phyloP scores from a whole-genome alignment of 2,888 invertebrate species.

The Diarsia brunnea region DNA sequence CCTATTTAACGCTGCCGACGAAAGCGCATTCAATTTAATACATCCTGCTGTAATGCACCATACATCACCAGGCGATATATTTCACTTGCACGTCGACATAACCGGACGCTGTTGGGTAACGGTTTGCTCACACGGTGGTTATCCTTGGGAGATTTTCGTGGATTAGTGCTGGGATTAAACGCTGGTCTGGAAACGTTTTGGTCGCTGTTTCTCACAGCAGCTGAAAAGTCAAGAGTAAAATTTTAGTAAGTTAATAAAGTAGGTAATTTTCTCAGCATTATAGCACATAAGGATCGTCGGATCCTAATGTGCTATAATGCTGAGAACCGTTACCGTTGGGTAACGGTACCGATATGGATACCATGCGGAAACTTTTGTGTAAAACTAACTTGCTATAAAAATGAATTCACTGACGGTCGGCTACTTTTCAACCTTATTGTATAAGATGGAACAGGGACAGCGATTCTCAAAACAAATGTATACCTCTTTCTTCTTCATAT shows the following conservation, averaged over 20 bases:
- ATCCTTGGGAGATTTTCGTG: conserved; percentile 14
- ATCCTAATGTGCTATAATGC: no score
- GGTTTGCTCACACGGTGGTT: conserved; percentile 34
- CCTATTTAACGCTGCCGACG: conserved; percentile 43
- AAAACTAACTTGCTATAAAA: no score
- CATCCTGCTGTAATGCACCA: conserved; percentile 51
- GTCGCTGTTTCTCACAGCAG: neutral
- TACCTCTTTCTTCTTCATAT: no score
- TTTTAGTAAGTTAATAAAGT: neutral
- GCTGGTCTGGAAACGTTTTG: neutral
- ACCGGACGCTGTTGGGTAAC: conserved; percentile 50
- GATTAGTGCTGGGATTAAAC: conserved; percentile 26
- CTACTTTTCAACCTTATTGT: no score
- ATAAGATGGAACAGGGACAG: no score
- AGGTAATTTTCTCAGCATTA: no score
- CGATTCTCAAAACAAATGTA: no score
- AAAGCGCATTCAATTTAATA: conserved; percentile 54
- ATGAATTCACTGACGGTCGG: no score
- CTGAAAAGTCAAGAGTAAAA: neutral
- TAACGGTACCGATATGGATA: no score
- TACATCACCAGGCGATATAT: conserved; percentile 59
- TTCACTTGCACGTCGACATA: conserved; percentile 54
- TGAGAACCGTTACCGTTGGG: no score
- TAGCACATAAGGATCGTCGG: no score
- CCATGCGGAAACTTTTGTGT: no score